phyloP scores from a whole-genome alignment of 2,888 invertebrate genomes.

The Tortricodes alternella region DNA sequence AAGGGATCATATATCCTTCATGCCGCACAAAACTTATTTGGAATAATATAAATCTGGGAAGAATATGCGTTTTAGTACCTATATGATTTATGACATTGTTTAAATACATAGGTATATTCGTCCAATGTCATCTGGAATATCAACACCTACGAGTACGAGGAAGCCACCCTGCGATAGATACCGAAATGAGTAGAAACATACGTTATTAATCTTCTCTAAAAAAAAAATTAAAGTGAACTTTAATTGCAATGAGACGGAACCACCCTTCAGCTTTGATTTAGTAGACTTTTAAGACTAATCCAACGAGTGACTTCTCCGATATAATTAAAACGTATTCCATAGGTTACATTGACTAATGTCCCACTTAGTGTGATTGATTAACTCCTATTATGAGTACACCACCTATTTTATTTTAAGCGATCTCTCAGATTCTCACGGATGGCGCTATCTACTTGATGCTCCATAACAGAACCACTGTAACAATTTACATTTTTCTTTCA shows the following conservation, averaged over 20 bases:
- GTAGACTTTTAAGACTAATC: background rate
- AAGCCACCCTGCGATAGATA: too few species aligned
- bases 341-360: slow-evolving; percentile 1
- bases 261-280: background rate
- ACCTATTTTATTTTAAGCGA: background rate
- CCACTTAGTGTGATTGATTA: slow-evolving; percentile 1
- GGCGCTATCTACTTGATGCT: background rate
- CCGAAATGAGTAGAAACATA: too few species aligned
- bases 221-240: too few species aligned
- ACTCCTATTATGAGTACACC: background rate
- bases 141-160: too few species aligned
- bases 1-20: slow-evolving; percentile 8
- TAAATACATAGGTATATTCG: too few species aligned
- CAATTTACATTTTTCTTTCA: slow-evolving; percentile 5
- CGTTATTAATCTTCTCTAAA: too few species aligned
- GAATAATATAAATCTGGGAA: slow-evolving; percentile 3
- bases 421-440: background rate
- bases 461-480: background rate
- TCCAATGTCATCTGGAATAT: too few species aligned
- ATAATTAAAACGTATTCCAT: background rate
- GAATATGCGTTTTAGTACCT: too few species aligned
- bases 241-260: too few species aligned
- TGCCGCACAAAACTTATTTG: slow-evolving; percentile 3
- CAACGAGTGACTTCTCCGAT: background rate
- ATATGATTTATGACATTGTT: too few species aligned